These are phyloP conservation scores for Scortum barcoo DNA, from an alignment of 2,113 vertebrate genomes.

Conservation along the genomic window DNA sequence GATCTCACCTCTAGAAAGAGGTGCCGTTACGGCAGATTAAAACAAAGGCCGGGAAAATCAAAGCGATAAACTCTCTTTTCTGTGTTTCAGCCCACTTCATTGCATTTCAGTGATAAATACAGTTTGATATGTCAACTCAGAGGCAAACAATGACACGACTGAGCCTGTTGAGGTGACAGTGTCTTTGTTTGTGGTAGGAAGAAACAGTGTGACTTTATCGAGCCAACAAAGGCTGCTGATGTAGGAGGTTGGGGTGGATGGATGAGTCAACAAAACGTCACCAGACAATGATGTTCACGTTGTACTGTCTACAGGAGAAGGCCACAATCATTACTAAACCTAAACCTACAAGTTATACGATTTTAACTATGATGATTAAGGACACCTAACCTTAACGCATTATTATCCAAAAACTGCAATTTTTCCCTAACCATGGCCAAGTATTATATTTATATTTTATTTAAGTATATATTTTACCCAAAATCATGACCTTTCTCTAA, in stretches of 20 bases:
- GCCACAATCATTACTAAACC: neutral
- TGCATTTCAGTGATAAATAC: neutral
- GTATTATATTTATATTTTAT: too few species aligned
- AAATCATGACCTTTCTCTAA: too few species aligned
- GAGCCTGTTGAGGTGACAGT: neutral
- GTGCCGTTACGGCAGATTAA: neutral
- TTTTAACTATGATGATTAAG: neutral
- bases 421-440: too few species aligned
- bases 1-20: neutral
- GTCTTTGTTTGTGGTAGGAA: neutral
- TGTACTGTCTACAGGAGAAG: neutral
- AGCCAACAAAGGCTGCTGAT: neutral
- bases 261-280: neutral
- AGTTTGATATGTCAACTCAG: neutral
- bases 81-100: neutral
- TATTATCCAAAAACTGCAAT: too few species aligned
- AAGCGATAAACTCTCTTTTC: neutral
- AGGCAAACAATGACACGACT: neutral
- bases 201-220: neutral
- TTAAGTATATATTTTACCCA: too few species aligned
- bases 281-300: neutral
- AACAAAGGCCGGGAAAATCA: neutral
- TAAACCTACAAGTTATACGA: neutral
- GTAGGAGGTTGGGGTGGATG: neutral
- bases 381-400: too few species aligned